These are phyloP conservation scores for Erebia aethiops DNA, from an alignment of 2,888 invertebrate species.

Conservation along the genomic window DNA sequence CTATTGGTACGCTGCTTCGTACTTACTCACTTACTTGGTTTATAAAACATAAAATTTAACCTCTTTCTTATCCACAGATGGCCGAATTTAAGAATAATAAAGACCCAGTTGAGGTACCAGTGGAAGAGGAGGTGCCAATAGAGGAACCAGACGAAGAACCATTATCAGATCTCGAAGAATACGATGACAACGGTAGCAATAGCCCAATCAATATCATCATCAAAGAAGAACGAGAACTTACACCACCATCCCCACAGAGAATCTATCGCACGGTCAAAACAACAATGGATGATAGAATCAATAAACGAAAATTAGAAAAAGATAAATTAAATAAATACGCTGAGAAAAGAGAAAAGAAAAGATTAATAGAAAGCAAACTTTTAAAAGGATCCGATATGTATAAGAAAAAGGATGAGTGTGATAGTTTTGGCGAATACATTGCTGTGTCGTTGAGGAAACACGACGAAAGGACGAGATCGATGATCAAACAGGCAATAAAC, in stretches of 20 bases:
- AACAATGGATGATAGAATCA: conserved; percentile 11
- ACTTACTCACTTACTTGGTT: no score
- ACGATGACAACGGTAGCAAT: conserved; percentile 15
- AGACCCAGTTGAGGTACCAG: conserved; percentile 3
- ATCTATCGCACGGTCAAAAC: conserved; percentile 20
- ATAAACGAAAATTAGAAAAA: conserved; percentile 10
- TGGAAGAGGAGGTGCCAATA: background rate
- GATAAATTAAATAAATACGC: background rate
- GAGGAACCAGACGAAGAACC: conserved; percentile 21
- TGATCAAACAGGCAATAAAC: conserved; percentile 77
- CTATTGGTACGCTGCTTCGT: no score
- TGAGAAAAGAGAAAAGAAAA: background rate
- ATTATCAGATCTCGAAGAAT: conserved; percentile 23
- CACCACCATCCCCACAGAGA: conserved; percentile 15
- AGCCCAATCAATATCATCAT: conserved; percentile 32
- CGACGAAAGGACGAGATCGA: conserved; percentile 68
- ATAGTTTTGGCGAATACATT: conserved; percentile 74
- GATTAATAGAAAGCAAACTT: conserved; percentile 22
- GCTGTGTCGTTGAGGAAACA: conserved; percentile 72
- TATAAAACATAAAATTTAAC: background rate
- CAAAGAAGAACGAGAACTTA: conserved; percentile 31
- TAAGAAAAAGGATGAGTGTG: conserved; percentile 72
- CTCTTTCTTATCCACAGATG: conserved; percentile 13
- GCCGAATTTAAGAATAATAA: conserved; percentile 22
- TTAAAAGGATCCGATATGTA: conserved; percentile 48